Evolutionary conservation across 2,113 vertebrate species (phyloP).

Genomic region (Syngnathus scovelli): DNA sequence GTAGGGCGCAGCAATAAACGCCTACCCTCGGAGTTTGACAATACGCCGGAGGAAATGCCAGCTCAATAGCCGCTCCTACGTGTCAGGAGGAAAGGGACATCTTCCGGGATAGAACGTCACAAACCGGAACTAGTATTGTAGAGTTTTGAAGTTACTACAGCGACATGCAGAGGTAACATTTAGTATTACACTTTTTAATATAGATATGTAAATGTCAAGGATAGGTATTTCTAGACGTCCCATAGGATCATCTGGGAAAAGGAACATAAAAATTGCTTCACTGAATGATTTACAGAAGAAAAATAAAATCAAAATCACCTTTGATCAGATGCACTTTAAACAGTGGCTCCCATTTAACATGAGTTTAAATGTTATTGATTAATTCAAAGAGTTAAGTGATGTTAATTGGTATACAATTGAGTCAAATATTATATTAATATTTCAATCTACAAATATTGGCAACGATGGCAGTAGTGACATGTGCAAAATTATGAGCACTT

Average conservation of each 20-base stretch:
- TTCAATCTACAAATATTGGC: neutral
- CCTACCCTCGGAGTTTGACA: conserved; percentile 44
- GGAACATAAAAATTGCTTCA: too few relatives aligned
- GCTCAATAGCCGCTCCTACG: conserved; percentile 63
- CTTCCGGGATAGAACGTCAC: conserved; percentile 49
- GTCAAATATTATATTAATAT: too few relatives aligned
- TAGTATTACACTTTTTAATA: conserved; percentile 1
- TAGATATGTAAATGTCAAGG: neutral
- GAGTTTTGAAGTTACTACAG: neutral
- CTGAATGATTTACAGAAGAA: too few relatives aligned
- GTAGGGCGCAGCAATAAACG: neutral
- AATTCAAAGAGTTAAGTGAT: too few relatives aligned
- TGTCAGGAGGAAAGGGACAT: conserved; percentile 58
- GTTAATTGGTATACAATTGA: too few relatives aligned
- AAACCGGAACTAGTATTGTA: conserved; percentile 21
- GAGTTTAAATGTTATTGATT: too few relatives aligned
- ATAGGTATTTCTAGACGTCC: too few relatives aligned
- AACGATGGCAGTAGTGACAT: neutral
- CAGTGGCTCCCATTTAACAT: too few relatives aligned
- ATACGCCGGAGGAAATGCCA: conserved; percentile 35
- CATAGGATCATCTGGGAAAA: too few relatives aligned
- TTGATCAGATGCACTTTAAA: too few relatives aligned
- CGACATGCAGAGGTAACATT: neutral
- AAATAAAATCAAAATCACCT: too few relatives aligned
- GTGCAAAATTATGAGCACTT: too few relatives aligned